Conservation (phyloP, 2,797 vertebrate genomes). For the Silurus lanzhouensis region DNA sequence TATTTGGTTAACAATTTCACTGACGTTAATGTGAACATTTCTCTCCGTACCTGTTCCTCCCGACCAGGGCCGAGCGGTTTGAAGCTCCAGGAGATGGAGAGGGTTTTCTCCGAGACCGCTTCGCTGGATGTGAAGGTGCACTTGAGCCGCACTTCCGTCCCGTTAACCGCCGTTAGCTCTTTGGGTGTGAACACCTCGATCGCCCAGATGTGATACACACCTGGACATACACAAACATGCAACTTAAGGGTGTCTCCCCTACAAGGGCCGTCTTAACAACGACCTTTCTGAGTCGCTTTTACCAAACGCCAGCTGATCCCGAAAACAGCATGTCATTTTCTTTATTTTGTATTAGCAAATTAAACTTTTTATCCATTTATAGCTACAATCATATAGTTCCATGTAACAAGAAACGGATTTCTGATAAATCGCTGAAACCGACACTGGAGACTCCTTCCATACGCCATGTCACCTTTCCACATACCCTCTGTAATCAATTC, state of each 20-base stretch:
- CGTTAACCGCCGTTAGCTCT: slow-evolving; percentile 81
- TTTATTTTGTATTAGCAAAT: too few species aligned
- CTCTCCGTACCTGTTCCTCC: slow-evolving; percentile 76
- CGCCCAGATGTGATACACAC: slow-evolving; percentile 64
- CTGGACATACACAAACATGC: slow-evolving; percentile 61
- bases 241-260: not conserved
- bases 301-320: not conserved
- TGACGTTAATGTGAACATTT: not conserved
- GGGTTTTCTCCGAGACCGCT: slow-evolving; percentile 49
- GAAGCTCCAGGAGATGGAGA: slow-evolving; percentile 85
- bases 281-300: not conserved
- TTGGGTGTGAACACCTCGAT: slow-evolving; percentile 77
- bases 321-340: too few species aligned
- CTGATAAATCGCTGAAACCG: not conserved
- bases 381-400: not conserved
- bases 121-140: slow-evolving; percentile 84
- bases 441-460: not conserved
- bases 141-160: slow-evolving; percentile 81
- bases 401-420: not conserved
- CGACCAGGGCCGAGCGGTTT: slow-evolving; percentile 66
- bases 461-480: not conserved
- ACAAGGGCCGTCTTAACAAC: too few species aligned
- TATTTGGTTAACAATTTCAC: not conserved
- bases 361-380: not conserved
- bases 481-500: not conserved